Base-by-base conservation (phyloP, 2,113 vertebrate species). In the Microtus ochrogaster region DNA sequence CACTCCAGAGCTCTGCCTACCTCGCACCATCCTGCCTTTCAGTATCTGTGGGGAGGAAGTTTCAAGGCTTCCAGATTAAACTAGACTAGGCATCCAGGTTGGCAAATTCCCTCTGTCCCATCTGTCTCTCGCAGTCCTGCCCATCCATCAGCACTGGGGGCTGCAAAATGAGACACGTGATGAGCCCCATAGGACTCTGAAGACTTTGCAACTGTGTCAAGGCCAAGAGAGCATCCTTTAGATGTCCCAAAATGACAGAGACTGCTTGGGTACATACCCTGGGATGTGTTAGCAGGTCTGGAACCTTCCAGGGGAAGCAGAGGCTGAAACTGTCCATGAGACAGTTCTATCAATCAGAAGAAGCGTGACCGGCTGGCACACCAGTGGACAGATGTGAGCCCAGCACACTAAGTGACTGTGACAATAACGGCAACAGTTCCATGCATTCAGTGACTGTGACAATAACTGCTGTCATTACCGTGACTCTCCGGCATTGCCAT, bases 361-460 rank as follows among this genome's bases (percentile, higher is more conserved):
- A 49, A n/a, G 19, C 19, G 14, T 68, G 11, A 8, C 17, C 0
- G 63, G 28, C 2, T 2, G 63, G 41, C 2, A 68, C 5, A 47
- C 63, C 28, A 47, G 41, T 7, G 41, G 17, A 36, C 61, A 44
- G 41, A 47, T 33, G 11, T 21, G 86, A 28, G 68, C 70, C 21
- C 63, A 28, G 47, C 33, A 36, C 66, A 77, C 1, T 2, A n/a
- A 4, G 4, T 24, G 81, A 28, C 65, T 12, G 5, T 10, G 44
- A 36, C 3, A 1, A 14, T 0, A 4, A 30, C 6, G 0, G 13
- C 7, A 72, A 41, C 22, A 44, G 17, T 55, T 9, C 22, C 3
- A 58, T 6, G 26, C 5, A 26, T 33, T 10, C 24, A 44, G 4
- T 24, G 81, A 28, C 65, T 12, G 5, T 13, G 44, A n/a, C 3